Base-by-base conservation (phyloP, 2,113 vertebrate genomes). In the Istiophorus platypterus region DNA sequence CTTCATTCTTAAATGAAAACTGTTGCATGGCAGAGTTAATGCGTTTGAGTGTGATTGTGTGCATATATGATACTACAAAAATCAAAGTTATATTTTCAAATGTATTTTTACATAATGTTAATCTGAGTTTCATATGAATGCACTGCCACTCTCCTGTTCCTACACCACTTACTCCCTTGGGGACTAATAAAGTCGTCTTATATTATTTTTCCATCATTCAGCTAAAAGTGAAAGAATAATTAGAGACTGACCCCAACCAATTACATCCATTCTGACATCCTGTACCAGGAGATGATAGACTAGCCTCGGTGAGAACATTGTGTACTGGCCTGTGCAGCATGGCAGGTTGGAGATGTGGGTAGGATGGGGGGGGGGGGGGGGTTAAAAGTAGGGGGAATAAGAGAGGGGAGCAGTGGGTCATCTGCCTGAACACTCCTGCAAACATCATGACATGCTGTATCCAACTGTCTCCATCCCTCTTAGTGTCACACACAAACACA, bases 231-330 rank as follows among this genome's bases (percentile, higher is more conserved):
- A 77, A 77, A 64, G 24, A 2, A 75, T 51, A 85, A 85, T 78
- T 72, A 76, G 47, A 88, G 78, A 88, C 71, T 81, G 86, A 88
- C 59, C 62, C 45, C 57, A 72, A 80, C 86, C 52, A 81, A 81
- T 88, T 87, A 69, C 72, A 89, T 91, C 54, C 54, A 75, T 47
- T 63, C 65, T 74, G 58, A 84, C 81, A 85, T 93, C 92, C 86
- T 84, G 83, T 92, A 85, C 77, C 84, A 94, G 86, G 92, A 93
- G 92, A 93, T 89, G 92, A 88, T 81, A 91, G 87, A 59, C 71
- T 81, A 68, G 87, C 72, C 90, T 93, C 74, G 62, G 79, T 82
- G 58, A 81, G 81, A 78, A 84, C 70, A 81, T 72, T 20, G 80
- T 92, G 85, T 88, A 41, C 82, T 37, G 76, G 67, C 59, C 77